Evolutionary conservation across 2,888 invertebrate genomes (phyloP), one percentile per base, ranked within the genome.

Genomic region (Pomacea canaliculata): DNA sequence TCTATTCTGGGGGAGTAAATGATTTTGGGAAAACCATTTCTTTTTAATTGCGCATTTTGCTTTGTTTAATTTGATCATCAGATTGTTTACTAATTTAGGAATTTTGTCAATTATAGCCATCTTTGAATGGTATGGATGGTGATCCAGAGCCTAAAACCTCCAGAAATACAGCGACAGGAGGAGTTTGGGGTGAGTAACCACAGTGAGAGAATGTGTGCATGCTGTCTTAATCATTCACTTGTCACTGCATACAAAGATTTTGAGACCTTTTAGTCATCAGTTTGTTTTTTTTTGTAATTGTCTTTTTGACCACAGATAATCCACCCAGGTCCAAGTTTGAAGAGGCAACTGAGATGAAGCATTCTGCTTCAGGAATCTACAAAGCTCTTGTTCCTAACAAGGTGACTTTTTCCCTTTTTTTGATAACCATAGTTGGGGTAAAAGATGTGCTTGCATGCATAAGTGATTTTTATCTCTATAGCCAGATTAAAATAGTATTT

Each of bases 381-480:
- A 89, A 88, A 83, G 85, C 88, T 74, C 82, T 89, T 76, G 85
- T 89, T 72, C 89, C 90, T 77, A 87, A 82, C 79, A 89, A 90
- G 85, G 89, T 89, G 81, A 72, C 79, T 73, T 46, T 51, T 37
- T 60, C 60, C 16, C 37, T 1, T 5, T 37, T 37, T 37, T 37
- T 37, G 3, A 5, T 37, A 37, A 37, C 37, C 37, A 37, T 5
- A 5, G 37, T 37, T 37, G 37, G 5, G 37, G 37, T 37, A 37
- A 37, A 5, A 37, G 37, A 37, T 37, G 51, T 56, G 51, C 51
- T 0, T 56, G 51, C 7, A 56, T 56, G 16, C 12, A 7, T 56
- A 56, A 4, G 37, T 37, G 37, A 37, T 37, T 37, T 37, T 37
- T 3, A 37, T 5, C 37, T 37, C 37, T 37, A 5, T 37, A 37